A percentile compares a stretch with the other conserved stretches of the same genome.
phyloP scores from a whole-genome alignment of 2,797 vertebrate species.

The Hemitrygon akajei region DNA sequence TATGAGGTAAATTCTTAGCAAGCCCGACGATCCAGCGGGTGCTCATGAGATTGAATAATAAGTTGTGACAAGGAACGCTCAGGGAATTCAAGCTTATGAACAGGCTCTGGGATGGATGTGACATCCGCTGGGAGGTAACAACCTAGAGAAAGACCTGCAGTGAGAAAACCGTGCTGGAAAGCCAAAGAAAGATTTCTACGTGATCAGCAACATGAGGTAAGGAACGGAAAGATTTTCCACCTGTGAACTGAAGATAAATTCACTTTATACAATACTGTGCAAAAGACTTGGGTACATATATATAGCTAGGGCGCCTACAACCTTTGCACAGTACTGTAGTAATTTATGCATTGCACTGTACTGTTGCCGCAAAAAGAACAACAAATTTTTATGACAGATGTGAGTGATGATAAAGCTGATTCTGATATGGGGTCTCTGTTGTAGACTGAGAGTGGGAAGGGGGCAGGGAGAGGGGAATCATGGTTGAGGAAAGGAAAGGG shows the following conservation, averaged over 20 bases:
- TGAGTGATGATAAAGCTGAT: no score
- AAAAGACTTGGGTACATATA: no score
- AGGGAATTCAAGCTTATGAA: not conserved
- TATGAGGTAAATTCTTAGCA: not conserved
- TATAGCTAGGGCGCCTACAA: no score
- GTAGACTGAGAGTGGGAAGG: no score
- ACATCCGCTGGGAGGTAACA: not conserved
- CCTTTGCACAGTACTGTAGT: no score
- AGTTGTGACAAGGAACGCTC: not conserved
- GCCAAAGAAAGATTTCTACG: not conserved
- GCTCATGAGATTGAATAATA: not conserved
- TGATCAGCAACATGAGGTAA: not conserved
- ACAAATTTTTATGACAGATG: no score
- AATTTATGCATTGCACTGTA: no score
- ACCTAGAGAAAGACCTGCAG: slow-evolving; percentile 6
- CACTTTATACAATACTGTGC: not conserved
- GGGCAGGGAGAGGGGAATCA: no score
- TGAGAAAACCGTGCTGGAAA: not conserved
- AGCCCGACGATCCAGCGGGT: not conserved
- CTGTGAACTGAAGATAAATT: not conserved
- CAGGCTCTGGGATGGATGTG: not conserved
- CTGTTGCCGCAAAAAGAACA: no score
- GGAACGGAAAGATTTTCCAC: not conserved
- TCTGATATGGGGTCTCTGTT: no score
- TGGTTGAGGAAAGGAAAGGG: no score